Percentiles rank a stretch among this genome's conserved stretches.
Conservation (phyloP, 92 coral and sea anemone genomes). For the Porites divaricata region DNA sequence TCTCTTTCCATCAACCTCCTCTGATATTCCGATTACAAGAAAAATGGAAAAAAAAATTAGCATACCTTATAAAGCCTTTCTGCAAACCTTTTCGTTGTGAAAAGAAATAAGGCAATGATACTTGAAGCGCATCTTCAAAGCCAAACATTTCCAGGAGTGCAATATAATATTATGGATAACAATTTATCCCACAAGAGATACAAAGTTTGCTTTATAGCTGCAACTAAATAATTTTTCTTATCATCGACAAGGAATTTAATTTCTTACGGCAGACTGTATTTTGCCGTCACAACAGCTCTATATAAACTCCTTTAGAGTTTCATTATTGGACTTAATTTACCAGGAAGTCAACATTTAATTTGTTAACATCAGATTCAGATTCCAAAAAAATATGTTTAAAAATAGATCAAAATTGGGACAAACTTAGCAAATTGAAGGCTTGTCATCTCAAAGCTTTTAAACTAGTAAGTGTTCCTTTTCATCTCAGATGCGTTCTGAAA, state of each 20-base stretch:
- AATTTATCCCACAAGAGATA: not conserved
- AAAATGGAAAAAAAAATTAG: too few relatives aligned
- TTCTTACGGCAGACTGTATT: not conserved
- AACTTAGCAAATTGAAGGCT: not conserved
- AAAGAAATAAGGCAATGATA: too few relatives aligned
- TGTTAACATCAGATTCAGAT: not conserved
- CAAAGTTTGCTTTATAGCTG: not conserved
- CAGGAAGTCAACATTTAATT: too few relatives aligned
- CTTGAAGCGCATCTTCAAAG: too few relatives aligned
- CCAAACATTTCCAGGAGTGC: too few relatives aligned
- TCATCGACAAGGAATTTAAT: not conserved
- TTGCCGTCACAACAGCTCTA: not conserved
- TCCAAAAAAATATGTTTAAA: too few relatives aligned
- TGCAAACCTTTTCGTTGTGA: too few relatives aligned
- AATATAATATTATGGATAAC: not conserved
- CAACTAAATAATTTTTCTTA: not conserved
- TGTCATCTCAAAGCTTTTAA: not conserved
- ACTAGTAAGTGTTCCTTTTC: not conserved
- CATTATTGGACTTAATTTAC: not conserved
- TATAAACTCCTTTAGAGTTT: not conserved
- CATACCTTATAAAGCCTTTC: too few relatives aligned
- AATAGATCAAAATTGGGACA: too few relatives aligned
- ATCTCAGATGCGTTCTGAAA: not conserved
- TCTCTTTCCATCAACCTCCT: too few relatives aligned
- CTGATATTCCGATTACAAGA: too few relatives aligned